Percentiles rank a stretch among this genome's conserved stretches.
These are phyloP conservation scores for Congeria kusceri DNA, from an alignment of 2,888 invertebrate species.

Conservation along the genomic window DNA sequence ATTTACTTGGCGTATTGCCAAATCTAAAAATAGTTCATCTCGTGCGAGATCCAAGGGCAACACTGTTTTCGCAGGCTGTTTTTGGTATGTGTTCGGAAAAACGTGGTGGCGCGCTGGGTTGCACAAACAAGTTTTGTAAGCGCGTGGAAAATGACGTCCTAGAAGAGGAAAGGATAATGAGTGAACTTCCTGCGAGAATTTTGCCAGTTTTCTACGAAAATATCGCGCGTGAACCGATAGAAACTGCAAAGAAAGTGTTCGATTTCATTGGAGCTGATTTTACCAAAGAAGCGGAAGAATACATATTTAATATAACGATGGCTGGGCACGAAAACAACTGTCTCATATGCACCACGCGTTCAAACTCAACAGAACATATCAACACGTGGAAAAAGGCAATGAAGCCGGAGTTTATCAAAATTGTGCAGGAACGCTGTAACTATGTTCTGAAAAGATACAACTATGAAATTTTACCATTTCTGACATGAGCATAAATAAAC, in stretches of 20 bases:
- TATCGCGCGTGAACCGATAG: slow-evolving; percentile 58
- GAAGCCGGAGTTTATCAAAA: slow-evolving; percentile 10
- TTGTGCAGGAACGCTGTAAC: slow-evolving; percentile 44
- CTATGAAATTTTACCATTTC: slow-evolving; percentile 25
- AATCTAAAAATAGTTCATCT: slow-evolving; percentile 57
- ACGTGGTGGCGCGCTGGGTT: slow-evolving; percentile 12
- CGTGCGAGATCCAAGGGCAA: slow-evolving; percentile 61
- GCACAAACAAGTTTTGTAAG: slow-evolving; percentile 32
- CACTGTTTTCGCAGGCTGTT: slow-evolving; percentile 42
- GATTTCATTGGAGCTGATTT: slow-evolving; percentile 49
- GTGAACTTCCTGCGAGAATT: slow-evolving; percentile 35
- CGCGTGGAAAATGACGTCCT: slow-evolving; percentile 51
- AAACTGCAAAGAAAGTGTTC: slow-evolving; percentile 47
- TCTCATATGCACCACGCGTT: slow-evolving; percentile 48
- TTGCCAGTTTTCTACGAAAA: slow-evolving; percentile 50
- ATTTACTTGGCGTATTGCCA: slow-evolving; percentile 41
- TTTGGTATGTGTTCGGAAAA: slow-evolving; percentile 26
- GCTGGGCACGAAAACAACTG: slow-evolving; percentile 48
- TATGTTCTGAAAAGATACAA: slow-evolving; percentile 40
- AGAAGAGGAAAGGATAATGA: slow-evolving; percentile 26
- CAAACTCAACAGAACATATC: slow-evolving; percentile 54
- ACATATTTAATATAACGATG: slow-evolving; percentile 57
- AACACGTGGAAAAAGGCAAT: slow-evolving; percentile 50
- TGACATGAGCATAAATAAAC: too few relatives aligned
- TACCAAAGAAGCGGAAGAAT: slow-evolving; percentile 31